These are phyloP conservation scores for Spinibarbus caldwelli DNA, from an alignment of 2,797 vertebrate genomes.

Conservation along the genomic window DNA sequence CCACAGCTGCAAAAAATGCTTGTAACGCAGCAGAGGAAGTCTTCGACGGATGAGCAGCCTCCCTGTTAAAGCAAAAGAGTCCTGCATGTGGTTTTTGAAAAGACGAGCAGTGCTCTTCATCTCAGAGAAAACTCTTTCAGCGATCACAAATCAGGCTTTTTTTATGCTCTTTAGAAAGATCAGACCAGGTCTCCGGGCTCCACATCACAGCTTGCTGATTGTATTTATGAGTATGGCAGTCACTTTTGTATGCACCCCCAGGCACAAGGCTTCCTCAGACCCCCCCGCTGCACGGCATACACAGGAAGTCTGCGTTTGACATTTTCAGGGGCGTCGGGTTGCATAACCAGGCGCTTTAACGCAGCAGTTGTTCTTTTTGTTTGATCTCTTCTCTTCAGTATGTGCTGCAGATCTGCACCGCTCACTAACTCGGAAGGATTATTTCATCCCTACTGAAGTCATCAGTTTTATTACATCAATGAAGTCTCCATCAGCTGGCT, in stretches of 20 bases:
- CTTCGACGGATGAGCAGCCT: background rate
- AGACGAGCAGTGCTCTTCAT: no score
- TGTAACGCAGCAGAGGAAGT: background rate
- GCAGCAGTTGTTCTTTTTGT: background rate
- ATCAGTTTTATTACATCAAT: background rate
- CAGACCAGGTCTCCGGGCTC: background rate
- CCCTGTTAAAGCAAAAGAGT: background rate
- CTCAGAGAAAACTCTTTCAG: background rate
- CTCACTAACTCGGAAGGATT: no score
- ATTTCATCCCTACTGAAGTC: no score
- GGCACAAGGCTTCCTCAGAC: background rate
- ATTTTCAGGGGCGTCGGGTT: background rate
- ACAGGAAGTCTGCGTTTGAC: conserved; percentile 3
- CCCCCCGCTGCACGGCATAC: background rate
- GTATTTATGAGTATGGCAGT: background rate
- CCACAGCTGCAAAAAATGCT: background rate
- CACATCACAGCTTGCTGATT: background rate
- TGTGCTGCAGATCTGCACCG: no score
- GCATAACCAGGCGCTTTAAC: background rate
- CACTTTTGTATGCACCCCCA: no score
- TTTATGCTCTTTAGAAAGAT: background rate
- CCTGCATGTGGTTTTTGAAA: background rate
- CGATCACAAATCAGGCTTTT: background rate
- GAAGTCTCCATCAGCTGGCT: background rate
- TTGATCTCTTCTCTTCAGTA: background rate